Percentiles rank a stretch among this genome's conserved stretches.
phyloP scores from a whole-genome alignment of 2,888 invertebrate genomes.

The Liopterus haemorrhoidalis region DNA sequence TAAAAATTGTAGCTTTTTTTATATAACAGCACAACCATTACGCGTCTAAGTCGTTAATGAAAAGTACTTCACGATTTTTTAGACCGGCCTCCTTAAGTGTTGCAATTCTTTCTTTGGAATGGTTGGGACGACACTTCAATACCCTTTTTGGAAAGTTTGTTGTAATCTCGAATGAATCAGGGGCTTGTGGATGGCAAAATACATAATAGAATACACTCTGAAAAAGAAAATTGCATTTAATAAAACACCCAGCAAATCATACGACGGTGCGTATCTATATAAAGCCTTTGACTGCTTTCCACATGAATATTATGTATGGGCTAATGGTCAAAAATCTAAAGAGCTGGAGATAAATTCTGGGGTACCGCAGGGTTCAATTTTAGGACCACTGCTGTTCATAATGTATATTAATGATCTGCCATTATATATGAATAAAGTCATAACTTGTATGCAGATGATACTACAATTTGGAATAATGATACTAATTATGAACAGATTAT shows the following conservation, averaged over 20 bases:
- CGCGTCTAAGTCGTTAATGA: conserved; percentile 90
- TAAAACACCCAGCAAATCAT: no score
- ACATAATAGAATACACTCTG: conserved; percentile 93
- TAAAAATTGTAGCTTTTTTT: neutral
- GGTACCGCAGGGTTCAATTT: no score
- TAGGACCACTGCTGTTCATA: no score
- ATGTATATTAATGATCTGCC: no score
- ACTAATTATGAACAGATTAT: no score
- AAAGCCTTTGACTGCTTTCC: neutral
- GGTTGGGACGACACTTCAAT: conserved; percentile 57
- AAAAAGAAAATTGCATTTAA: conserved; percentile 38
- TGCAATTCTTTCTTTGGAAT: conserved; percentile 45
- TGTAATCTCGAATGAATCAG: conserved; percentile 89
- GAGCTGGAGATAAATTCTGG: no score
- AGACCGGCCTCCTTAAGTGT: conserved; percentile 75
- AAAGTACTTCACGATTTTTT: conserved; percentile 84
- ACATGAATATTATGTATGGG: conserved; percentile 5
- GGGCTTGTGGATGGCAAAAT: conserved; percentile 90
- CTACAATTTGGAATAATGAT: no score
- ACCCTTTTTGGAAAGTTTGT: conserved; percentile 91
- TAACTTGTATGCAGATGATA: no score
- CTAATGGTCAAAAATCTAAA: no score
- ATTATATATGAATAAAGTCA: no score
- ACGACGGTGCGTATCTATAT: neutral
- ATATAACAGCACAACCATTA: conserved; percentile 39